These are phyloP conservation scores for Achroia grisella DNA, from an alignment of 1,140 invertebrate species.

Conservation along the genomic window DNA sequence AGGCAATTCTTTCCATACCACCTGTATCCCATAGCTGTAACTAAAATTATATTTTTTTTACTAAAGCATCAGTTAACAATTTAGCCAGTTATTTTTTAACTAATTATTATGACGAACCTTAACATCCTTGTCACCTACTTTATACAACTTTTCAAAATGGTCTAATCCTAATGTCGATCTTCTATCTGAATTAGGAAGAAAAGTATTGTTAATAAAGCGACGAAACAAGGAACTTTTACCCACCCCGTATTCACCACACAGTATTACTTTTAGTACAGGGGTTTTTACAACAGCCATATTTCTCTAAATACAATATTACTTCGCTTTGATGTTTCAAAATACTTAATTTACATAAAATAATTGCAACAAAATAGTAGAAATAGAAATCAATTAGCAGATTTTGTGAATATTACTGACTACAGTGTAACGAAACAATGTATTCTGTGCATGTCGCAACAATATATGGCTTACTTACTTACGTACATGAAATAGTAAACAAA, in stretches of 20 bases:
- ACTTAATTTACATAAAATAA: no score
- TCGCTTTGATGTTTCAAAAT: no score
- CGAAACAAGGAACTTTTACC: constrained; percentile 95
- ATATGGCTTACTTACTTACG: no score
- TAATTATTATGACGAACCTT: constrained; percentile 74
- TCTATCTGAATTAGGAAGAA: constrained; percentile 85
- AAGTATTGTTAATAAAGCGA: constrained; percentile 91
- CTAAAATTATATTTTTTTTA: constrained; percentile 67
- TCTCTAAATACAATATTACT: neutral
- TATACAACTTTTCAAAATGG: constrained; percentile 88
- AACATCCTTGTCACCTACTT: constrained; percentile 82
- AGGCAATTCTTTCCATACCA: constrained; percentile 94
- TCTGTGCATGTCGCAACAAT: no score
- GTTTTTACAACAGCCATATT: constrained; percentile 86
- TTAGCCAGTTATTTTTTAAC: neutral
- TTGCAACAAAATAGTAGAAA: no score
- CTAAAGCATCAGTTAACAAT: neutral
- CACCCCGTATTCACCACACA: constrained; percentile 96
- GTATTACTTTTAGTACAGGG: constrained; percentile 94
- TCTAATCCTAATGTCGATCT: constrained; percentile 93
- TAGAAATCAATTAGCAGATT: no score
- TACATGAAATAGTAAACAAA: no score
- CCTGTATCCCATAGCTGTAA: constrained; percentile 95
- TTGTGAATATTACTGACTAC: no score
- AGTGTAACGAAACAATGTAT: no score